These are phyloP conservation scores for Embiotoca jacksoni DNA, from an alignment of 2,113 vertebrate species.

Conservation along the genomic window DNA sequence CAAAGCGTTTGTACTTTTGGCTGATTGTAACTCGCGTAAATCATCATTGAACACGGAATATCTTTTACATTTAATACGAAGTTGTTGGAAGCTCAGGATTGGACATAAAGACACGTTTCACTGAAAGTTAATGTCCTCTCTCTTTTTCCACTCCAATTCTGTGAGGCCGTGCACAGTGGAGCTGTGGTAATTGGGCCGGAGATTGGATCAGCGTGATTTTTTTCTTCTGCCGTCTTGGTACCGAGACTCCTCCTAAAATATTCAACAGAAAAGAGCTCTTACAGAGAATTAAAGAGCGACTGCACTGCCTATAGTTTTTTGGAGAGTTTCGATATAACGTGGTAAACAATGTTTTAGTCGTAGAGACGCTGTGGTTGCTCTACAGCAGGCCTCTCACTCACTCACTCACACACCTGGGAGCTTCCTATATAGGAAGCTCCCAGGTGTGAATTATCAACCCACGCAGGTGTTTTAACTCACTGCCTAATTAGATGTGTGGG, in stretches of 20 bases:
- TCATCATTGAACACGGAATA: not conserved
- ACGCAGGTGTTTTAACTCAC: slow-evolving; percentile 9
- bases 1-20: not conserved
- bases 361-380: not conserved
- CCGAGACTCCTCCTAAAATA: slow-evolving; percentile 40
- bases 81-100: not conserved
- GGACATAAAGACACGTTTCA: slow-evolving; percentile 32
- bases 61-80: slow-evolving; percentile 20
- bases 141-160: not conserved
- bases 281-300: slow-evolving; percentile 7
- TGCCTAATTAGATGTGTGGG: slow-evolving; percentile 17
- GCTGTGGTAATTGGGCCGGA: slow-evolving; percentile 49
- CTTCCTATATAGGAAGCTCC: not conserved
- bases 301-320: not conserved
- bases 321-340: slow-evolving; percentile 2
- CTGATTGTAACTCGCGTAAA: not conserved
- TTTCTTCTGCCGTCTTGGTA: not conserved
- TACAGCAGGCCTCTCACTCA: no score
- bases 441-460: slow-evolving; percentile 30
- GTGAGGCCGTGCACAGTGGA: not conserved
- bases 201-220: slow-evolving; percentile 48
- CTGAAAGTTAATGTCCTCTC: slow-evolving; percentile 22
- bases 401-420: no score
- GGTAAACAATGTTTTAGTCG: not conserved
- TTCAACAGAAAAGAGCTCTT: slow-evolving; percentile 20